A percentile compares a stretch with the other conserved stretches of the same genome.
Conservation (phyloP, 2,797 vertebrate species). For the Hydrocynus forskahlii region DNA sequence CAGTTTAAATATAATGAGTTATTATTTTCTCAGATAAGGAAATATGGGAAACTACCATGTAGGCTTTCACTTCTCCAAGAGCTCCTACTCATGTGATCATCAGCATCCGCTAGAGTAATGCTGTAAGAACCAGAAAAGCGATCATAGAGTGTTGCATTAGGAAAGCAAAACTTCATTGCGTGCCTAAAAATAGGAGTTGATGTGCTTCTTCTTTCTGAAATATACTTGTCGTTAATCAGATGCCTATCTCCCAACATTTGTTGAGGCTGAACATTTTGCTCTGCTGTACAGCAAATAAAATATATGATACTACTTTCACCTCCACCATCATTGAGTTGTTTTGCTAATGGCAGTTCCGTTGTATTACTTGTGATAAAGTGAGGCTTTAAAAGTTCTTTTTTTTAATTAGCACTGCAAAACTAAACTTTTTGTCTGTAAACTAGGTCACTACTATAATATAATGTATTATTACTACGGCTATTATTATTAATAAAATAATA, state of each 20-base stretch:
- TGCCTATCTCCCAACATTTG: too few relatives aligned
- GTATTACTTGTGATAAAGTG: background rate
- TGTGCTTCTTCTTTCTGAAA: background rate
- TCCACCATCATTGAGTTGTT: too few relatives aligned
- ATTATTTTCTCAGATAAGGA: background rate
- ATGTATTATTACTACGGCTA: too few relatives aligned
- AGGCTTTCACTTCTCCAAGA: slow-evolving; percentile 29
- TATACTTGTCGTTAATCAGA: too few relatives aligned
- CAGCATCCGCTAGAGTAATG: background rate
- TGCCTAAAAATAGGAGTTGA: too few relatives aligned
- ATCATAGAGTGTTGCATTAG: background rate
- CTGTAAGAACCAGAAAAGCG: background rate
- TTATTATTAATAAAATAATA: too few relatives aligned
- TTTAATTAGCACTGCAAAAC: background rate
- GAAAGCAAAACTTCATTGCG: slow-evolving; percentile 2
- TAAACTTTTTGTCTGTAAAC: background rate
- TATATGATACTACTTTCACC: too few relatives aligned
- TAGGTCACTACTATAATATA: background rate
- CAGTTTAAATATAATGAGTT: background rate
- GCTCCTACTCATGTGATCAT: slow-evolving; percentile 15
- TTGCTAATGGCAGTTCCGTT: too few relatives aligned
- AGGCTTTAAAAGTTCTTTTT: too few relatives aligned
- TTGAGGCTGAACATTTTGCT: too few relatives aligned
- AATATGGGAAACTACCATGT: background rate
- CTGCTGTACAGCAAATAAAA: too few relatives aligned